Evolutionary conservation across 2,888 invertebrate genomes (phyloP).

Genomic region (Hesperia comma): DNA sequence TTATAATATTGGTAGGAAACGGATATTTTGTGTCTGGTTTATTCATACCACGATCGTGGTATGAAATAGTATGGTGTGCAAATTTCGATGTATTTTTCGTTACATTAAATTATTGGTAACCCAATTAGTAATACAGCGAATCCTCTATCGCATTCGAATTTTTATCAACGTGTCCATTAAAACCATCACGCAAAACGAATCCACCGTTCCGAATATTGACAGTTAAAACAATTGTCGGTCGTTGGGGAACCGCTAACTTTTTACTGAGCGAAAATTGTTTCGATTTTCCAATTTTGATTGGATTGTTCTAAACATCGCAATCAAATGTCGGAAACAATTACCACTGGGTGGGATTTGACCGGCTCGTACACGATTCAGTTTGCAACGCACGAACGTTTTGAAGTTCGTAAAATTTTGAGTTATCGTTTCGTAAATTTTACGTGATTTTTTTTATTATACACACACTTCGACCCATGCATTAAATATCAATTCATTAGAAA

Average conservation of each 20-base stretch:
- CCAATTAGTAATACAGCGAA: conserved; percentile 2
- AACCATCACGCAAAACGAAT: conserved; percentile 16
- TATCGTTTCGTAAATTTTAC: not conserved
- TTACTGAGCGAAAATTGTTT: conserved; percentile 24
- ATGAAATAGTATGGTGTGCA: no score
- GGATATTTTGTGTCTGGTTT: no score
- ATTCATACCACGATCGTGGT: no score
- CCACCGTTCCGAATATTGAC: conserved; percentile 24
- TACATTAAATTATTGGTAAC: not conserved
- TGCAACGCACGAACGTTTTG: conserved; percentile 7
- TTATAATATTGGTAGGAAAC: no score
- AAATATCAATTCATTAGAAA: no score
- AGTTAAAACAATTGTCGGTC: conserved; percentile 33
- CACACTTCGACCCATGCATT: no score
- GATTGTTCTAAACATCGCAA: conserved; percentile 34
- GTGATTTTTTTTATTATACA: no score
- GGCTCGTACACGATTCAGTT: conserved; percentile 24
- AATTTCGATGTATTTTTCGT: not conserved
- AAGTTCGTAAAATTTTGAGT: conserved; percentile 6
- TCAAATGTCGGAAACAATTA: conserved; percentile 36
- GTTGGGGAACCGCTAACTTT: conserved; percentile 22
- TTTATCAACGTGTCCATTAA: conserved; percentile 16
- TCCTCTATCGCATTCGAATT: conserved; percentile 1
- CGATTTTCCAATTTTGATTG: conserved; percentile 31
- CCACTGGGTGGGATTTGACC: conserved; percentile 14